A percentile compares a stretch with the other conserved stretches of the same genome.
Evolutionary conservation across 35 echinoderm and acorn worm species (phyloP).

Genomic region (Amphiura filiformis): DNA sequence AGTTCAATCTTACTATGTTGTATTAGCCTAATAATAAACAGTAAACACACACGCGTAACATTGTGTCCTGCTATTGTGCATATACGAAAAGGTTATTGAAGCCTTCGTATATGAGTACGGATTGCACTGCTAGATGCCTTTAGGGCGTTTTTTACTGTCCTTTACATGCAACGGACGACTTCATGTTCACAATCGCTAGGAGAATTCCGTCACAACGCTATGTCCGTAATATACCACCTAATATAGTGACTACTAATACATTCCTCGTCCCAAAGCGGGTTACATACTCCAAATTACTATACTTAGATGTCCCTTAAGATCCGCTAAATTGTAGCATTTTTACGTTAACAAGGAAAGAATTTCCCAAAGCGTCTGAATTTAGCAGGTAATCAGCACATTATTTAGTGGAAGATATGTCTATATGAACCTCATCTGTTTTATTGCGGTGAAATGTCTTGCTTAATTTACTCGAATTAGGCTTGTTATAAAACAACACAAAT

Average conservation of each 20-base stretch:
- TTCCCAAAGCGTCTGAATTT: conserved; percentile 2
- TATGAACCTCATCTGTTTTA: not conserved
- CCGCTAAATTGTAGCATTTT: conserved; percentile 7
- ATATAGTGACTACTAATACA: not conserved
- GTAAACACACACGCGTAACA: too few species aligned
- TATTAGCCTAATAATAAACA: too few species aligned
- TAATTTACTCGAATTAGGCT: conserved; percentile 2
- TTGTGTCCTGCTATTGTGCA: too few species aligned
- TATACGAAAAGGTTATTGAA: too few species aligned
- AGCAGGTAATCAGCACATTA: not conserved
- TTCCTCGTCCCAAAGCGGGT: not conserved
- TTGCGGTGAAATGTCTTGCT: not conserved
- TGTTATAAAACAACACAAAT: not conserved
- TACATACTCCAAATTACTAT: not conserved
- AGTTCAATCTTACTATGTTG: too few species aligned
- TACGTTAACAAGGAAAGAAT: conserved; percentile 4
- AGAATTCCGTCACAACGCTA: not conserved
- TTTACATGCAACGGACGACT: not conserved
- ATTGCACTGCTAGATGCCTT: not conserved
- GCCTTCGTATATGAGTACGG: too few species aligned
- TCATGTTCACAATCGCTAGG: not conserved
- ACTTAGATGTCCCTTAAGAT: conserved; percentile 1
- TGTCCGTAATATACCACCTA: not conserved
- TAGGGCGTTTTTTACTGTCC: not conserved
- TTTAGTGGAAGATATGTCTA: not conserved